These are phyloP conservation scores for Heliornis fulica DNA, from an alignment of 2,113 vertebrate genomes.

Conservation along the genomic window DNA sequence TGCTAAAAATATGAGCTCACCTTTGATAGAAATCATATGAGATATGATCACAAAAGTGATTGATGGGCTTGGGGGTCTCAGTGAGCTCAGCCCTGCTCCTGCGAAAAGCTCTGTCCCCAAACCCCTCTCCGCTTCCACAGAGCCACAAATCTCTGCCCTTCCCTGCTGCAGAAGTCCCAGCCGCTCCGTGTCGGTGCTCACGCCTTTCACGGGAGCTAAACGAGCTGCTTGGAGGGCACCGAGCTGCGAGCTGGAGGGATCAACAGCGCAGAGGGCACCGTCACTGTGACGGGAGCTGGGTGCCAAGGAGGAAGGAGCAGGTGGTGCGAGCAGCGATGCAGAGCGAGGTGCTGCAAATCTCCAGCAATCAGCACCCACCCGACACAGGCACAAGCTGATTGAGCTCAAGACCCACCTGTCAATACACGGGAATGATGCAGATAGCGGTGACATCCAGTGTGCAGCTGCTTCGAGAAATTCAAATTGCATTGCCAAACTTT, in stretches of 20 bases:
- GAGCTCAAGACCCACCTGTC: neutral
- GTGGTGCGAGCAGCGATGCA: neutral
- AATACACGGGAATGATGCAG: neutral
- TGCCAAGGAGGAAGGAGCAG: slow-evolving; percentile 7
- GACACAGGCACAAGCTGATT: neutral
- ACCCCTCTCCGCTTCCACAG: neutral
- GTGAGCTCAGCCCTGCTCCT: neutral
- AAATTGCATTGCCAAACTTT: slow-evolving; percentile 14
- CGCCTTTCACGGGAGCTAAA: neutral
- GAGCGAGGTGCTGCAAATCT: neutral
- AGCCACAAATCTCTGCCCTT: neutral
- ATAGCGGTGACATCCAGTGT: neutral
- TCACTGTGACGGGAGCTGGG: neutral
- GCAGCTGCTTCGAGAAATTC: neutral
- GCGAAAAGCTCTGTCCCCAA: neutral
- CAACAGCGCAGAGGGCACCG: fast-evolving
- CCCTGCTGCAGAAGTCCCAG: neutral
- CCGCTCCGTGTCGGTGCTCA: fast-evolving
- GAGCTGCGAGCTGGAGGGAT: neutral
- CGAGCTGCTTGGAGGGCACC: neutral
- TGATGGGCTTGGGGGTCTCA: neutral
- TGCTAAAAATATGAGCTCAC: neutral
- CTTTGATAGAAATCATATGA: neutral
- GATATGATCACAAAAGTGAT: neutral
- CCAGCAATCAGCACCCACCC: neutral